Conservation (phyloP, 2,113 vertebrate species). For the Coturnix japonica region DNA sequence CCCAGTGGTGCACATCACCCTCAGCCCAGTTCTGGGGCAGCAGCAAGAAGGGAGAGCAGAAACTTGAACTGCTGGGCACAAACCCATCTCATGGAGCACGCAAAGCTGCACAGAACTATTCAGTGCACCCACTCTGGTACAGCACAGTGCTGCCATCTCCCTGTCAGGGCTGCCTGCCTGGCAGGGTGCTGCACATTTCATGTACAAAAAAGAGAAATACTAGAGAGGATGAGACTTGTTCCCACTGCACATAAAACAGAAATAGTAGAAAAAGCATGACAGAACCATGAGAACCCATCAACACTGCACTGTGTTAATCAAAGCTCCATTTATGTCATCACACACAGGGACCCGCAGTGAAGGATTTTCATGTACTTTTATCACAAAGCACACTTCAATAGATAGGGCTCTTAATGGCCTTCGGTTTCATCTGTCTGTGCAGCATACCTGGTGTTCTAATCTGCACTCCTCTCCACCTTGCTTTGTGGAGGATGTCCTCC, state of each 20-base stretch:
- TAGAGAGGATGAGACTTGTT: background rate
- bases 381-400: constrained; percentile 4
- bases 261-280: background rate
- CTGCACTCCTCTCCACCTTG: background rate
- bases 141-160: background rate
- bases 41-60: background rate
- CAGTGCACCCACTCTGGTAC: background rate
- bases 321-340: background rate
- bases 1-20: background rate
- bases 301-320: background rate
- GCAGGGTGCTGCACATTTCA: background rate
- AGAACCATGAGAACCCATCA: background rate
- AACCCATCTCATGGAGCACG: rapidly evolving
- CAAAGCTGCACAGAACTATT: rapidly evolving
- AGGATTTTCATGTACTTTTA: background rate
- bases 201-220: background rate
- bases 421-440: constrained; percentile 10
- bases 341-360: background rate
- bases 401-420: background rate
- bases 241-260: background rate
- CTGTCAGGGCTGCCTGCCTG: background rate
- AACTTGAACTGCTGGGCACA: background rate
- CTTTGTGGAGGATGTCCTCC: background rate
- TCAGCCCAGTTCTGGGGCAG: background rate
- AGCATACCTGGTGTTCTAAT: background rate